phyloP scores from a whole-genome alignment of 2,797 vertebrate genomes.

The Phataginus tricuspis region DNA sequence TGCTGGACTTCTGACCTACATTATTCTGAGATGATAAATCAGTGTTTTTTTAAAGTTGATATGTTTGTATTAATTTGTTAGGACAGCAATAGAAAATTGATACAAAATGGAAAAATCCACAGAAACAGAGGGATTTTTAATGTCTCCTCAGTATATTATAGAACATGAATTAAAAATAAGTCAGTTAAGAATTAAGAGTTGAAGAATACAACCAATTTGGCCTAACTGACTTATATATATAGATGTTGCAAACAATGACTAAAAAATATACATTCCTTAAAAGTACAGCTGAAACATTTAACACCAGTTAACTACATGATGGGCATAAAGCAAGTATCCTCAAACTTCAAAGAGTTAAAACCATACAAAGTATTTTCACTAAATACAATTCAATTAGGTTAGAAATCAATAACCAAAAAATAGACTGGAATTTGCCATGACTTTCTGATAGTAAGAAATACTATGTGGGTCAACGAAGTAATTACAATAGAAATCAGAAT shows the following conservation, averaged over 20 bases:
- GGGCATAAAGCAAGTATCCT: not conserved
- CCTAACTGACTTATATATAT: not conserved
- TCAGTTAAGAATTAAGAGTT: conserved; percentile 19
- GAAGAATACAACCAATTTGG: not conserved
- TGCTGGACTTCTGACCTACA: not conserved
- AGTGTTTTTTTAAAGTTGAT: not conserved
- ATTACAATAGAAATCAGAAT: not conserved
- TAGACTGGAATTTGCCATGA: not conserved
- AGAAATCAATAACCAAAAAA: not conserved
- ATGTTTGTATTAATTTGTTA: not conserved
- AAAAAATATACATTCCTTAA: conserved; percentile 21
- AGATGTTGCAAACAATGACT: not conserved
- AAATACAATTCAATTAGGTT: not conserved
- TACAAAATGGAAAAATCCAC: not conserved
- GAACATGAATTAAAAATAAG: conserved; percentile 6
- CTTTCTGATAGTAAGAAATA: not conserved
- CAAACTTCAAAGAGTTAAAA: not conserved
- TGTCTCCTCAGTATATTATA: not conserved
- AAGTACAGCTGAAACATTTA: not conserved
- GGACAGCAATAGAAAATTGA: not conserved
- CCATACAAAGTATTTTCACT: not conserved
- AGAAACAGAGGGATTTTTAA: not conserved
- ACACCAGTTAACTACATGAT: not conserved
- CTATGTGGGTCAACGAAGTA: not conserved
- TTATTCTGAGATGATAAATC: not conserved